A percentile compares a stretch with the other conserved stretches of the same genome.
Conservation (phyloP, 2,797 vertebrate species). For the Petrocephalus schoutedeni region DNA sequence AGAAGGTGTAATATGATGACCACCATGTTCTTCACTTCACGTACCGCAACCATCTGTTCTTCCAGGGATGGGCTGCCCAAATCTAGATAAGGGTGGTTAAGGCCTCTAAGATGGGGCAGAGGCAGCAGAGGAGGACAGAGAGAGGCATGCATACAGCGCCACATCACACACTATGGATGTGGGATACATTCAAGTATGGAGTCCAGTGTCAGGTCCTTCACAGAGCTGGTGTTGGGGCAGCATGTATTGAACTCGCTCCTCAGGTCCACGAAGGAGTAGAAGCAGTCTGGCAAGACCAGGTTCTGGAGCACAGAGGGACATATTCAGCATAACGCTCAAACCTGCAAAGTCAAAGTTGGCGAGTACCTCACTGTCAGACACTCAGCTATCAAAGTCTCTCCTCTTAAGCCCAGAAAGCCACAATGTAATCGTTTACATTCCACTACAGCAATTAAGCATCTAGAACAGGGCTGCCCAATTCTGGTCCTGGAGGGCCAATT, state of each 20-base stretch:
- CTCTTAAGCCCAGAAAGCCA: neutral
- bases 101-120: slow-evolving; percentile 25
- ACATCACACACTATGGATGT: neutral
- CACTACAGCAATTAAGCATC: neutral
- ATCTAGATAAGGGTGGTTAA: slow-evolving; percentile 61
- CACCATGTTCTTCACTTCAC: slow-evolving; percentile 84
- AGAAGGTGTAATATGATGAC: slow-evolving; percentile 73
- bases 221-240: slow-evolving; percentile 67
- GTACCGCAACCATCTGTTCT: slow-evolving; percentile 73
- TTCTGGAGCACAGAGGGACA: slow-evolving; percentile 63
- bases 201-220: slow-evolving; percentile 71
- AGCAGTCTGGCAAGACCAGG: slow-evolving; percentile 80
- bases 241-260: slow-evolving; percentile 84
- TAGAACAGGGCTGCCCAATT: neutral
- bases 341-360: neutral
- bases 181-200: slow-evolving; percentile 91
- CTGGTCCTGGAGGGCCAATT: neutral
- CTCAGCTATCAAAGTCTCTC: neutral
- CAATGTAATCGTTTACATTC: neutral
- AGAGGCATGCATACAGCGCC: neutral
- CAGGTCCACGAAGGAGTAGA: slow-evolving; percentile 88
- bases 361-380: neutral
- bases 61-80: slow-evolving; percentile 71
- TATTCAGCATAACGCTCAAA: neutral
- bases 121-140: too few species aligned